Conservation (phyloP, 1,140 invertebrate species). For the Asobara japonica region DNA sequence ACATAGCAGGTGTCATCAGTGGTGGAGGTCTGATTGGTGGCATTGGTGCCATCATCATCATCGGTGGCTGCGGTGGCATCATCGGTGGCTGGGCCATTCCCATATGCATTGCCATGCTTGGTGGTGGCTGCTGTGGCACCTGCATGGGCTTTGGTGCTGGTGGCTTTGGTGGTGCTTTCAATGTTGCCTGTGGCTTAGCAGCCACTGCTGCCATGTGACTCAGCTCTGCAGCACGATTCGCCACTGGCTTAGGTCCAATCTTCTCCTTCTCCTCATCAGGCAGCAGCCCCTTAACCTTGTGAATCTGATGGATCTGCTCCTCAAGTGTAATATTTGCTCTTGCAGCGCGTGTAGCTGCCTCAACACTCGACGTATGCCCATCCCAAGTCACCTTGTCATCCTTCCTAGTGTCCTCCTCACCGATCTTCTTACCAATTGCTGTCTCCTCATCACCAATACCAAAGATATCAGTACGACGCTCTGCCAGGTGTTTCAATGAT, state of each 20-base stretch:
- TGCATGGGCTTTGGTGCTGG: conserved; percentile 59
- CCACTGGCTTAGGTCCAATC: conserved; percentile 81
- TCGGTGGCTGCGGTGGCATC: conserved; percentile 68
- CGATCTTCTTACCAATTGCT: conserved; percentile 98
- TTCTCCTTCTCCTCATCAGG: conserved; percentile 95
- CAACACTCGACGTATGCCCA: conserved; percentile 95
- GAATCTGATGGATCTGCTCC: conserved; percentile 97
- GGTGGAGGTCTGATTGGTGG: conserved; percentile 73
- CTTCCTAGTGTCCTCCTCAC: conserved; percentile 90
- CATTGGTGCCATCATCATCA: conserved; percentile 75
- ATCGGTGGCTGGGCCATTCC: conserved; percentile 67
- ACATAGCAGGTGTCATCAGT: conserved; percentile 70
- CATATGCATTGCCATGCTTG: conserved; percentile 46
- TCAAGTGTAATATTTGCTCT: conserved; percentile 95
- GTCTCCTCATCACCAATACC: conserved; percentile 98
- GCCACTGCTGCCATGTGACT: conserved; percentile 62
- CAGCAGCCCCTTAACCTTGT: conserved; percentile 92
- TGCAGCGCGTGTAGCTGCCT: conserved; percentile 90
- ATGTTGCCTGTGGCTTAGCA: conserved; percentile 64
- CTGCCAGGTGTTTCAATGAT: conserved; percentile 94
- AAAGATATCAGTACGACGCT: conserved; percentile 99
- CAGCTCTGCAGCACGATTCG: conserved; percentile 62
- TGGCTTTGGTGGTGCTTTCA: conserved; percentile 63
- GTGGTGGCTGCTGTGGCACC: conserved; percentile 50
- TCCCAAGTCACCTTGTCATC: conserved; percentile 97